A percentile compares a stretch with the other conserved stretches of the same genome.
phyloP scores from a whole-genome alignment of 2,113 vertebrate genomes.

The Leucosticte australis region DNA sequence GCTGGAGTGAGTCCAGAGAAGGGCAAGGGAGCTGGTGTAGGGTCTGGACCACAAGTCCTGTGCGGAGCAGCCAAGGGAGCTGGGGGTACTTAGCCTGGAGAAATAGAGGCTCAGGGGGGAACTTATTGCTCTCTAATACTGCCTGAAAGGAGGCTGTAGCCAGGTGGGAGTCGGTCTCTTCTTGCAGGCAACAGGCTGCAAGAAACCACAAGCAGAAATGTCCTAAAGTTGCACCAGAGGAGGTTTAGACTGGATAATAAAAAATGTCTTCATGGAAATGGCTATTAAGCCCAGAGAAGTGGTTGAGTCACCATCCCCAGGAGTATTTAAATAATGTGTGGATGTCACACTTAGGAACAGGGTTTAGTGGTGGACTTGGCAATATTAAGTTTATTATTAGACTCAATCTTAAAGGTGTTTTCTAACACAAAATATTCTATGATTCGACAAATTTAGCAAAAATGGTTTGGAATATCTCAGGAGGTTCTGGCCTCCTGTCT shows the following conservation, averaged over 20 bases:
- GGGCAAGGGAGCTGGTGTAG: fast-evolving
- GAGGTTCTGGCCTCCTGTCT: not conserved
- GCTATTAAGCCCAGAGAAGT: not conserved
- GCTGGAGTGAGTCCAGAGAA: not conserved
- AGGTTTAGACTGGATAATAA: not conserved
- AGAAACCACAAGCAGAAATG: not conserved
- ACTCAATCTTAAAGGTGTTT: not conserved
- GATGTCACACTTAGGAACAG: not conserved
- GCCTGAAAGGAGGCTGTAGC: fast-evolving
- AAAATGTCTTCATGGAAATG: not conserved
- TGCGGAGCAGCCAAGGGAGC: not conserved
- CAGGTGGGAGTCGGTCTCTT: fast-evolving
- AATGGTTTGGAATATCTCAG: not conserved
- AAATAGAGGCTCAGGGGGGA: not conserved
- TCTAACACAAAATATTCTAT: not conserved
- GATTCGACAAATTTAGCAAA: not conserved
- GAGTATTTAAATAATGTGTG: not conserved
- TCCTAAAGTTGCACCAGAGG: not conserved
- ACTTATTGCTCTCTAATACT: fast-evolving
- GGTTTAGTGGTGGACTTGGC: not conserved
- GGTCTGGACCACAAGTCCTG: fast-evolving
- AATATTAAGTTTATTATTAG: not conserved
- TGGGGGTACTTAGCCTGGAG: not conserved
- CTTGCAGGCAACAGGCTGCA: fast-evolving
- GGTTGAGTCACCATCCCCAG: no score